Evolutionary conservation across 2,797 vertebrate species (phyloP).

Genomic region (Scolopax rusticola): DNA sequence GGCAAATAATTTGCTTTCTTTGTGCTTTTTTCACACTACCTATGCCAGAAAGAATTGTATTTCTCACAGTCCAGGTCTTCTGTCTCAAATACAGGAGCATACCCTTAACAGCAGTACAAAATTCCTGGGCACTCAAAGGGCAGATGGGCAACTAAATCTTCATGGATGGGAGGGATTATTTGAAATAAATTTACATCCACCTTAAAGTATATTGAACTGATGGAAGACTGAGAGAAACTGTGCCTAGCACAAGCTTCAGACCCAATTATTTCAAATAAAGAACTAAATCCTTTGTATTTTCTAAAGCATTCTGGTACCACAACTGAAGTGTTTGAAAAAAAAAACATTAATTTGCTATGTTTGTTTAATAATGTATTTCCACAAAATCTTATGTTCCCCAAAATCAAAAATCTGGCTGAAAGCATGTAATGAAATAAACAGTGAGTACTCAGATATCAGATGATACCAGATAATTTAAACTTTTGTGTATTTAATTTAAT

Average conservation of each 20-base stretch:
- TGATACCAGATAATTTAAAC: neutral
- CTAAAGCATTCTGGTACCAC: neutral
- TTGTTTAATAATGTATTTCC: neutral
- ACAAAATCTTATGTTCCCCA: neutral
- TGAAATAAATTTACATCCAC: neutral
- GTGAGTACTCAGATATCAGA: neutral
- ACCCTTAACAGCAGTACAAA: neutral
- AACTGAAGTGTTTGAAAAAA: neutral
- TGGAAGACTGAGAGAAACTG: neutral
- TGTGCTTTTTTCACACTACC: neutral
- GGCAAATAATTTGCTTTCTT: neutral
- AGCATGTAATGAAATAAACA: neutral
- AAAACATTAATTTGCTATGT: neutral
- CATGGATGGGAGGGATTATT: neutral
- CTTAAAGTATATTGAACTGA: neutral
- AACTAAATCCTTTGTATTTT: neutral
- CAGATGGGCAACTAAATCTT: neutral
- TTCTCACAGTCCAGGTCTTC: neutral
- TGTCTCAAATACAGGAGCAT: neutral
- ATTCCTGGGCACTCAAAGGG: neutral
- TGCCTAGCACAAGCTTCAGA: neutral
- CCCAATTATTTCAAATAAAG: neutral
- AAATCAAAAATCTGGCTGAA: neutral
- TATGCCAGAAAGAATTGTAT: neutral
- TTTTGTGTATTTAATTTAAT: neutral